Conservation (phyloP, 1,140 invertebrate species). For the Bombus balteatus region DNA sequence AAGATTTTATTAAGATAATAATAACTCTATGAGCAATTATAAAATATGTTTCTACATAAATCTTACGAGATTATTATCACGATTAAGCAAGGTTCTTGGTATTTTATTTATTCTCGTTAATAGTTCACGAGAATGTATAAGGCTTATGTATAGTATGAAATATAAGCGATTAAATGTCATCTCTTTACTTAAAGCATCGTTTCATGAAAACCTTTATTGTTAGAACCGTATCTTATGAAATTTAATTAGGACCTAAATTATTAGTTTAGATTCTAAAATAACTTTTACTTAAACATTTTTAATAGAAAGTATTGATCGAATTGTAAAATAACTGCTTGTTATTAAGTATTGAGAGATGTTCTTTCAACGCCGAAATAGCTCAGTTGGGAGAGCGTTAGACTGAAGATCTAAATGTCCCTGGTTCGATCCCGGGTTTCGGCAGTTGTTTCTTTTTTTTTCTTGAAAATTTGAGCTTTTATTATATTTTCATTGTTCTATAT, state of each 20-base stretch:
- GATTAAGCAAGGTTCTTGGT: neutral
- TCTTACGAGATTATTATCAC: neutral
- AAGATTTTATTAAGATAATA: slow-evolving; percentile 2
- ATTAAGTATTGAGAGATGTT: fast-evolving
- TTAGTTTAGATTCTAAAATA: neutral
- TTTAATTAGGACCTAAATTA: neutral
- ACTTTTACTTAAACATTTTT: neutral
- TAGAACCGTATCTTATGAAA: neutral
- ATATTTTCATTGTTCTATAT: no score
- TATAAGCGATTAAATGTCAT: neutral
- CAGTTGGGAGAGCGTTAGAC: slow-evolving; percentile 75
- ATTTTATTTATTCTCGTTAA: neutral
- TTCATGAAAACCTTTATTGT: neutral
- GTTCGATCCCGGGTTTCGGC: slow-evolving; percentile 76
- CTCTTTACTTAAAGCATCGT: neutral
- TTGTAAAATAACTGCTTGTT: fast-evolving
- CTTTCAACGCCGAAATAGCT: slow-evolving; percentile 67
- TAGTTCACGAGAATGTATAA: neutral
- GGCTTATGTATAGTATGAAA: neutral
- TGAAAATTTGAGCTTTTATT: no score
- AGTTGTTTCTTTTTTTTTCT: slow-evolving; percentile 58
- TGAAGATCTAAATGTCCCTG: slow-evolving; percentile 71
- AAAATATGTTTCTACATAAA: neutral
- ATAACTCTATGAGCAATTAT: neutral
- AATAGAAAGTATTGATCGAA: neutral